These are phyloP conservation scores for Druceiella hillmani DNA, from an alignment of 2,888 invertebrate species.

Conservation along the genomic window DNA sequence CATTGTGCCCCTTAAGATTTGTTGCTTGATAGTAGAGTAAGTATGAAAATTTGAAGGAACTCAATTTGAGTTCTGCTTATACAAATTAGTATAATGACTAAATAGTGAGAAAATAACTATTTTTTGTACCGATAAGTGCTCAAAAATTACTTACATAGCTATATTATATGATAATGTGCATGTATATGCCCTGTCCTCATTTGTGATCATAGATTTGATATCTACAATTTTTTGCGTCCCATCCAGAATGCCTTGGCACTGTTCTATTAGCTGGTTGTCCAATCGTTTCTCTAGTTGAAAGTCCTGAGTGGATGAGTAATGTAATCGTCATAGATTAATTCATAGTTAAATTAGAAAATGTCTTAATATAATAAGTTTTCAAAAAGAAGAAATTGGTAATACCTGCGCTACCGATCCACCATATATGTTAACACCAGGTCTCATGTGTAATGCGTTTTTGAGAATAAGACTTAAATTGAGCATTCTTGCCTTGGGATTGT, in stretches of 20 bases:
- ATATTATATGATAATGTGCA: constrained; percentile 93
- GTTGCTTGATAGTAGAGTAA: no score
- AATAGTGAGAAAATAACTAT: no score
- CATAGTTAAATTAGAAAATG: no score
- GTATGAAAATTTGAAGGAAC: no score
- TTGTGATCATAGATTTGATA: constrained; percentile 76
- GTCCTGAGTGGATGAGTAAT: no score
- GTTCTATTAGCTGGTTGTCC: constrained; percentile 72
- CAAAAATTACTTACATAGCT: constrained; percentile 78
- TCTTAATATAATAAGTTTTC: no score
- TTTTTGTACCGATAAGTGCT: no score
- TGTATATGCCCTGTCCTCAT: constrained; percentile 90
- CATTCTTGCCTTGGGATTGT: constrained; percentile 74
- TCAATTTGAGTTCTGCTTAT: no score
- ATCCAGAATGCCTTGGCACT: constrained; percentile 66
- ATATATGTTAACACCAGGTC: constrained; percentile 84
- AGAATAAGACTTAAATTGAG: constrained; percentile 82
- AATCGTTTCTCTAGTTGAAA: constrained; percentile 81
- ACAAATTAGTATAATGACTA: no score
- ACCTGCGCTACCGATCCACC: constrained; percentile 83
- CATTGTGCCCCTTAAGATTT: no score
- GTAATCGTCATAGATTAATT: no score
- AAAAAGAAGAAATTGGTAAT: no score
- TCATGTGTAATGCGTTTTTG: constrained; percentile 82
- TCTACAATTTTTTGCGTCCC: constrained; percentile 63